Percentiles rank a stretch among this genome's conserved stretches.
Conservation (phyloP, 2,888 invertebrate genomes). For the Catocala sponsa region DNA sequence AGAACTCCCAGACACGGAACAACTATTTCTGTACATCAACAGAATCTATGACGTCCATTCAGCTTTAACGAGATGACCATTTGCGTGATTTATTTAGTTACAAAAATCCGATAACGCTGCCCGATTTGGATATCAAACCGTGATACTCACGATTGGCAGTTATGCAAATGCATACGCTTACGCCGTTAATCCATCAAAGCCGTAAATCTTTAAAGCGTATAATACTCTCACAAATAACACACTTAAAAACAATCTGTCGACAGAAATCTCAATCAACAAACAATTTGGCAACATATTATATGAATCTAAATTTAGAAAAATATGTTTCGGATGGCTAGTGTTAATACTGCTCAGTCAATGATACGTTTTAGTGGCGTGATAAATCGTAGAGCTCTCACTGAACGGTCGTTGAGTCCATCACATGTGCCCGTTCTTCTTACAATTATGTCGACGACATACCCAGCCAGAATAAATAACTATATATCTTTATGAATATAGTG, state of each 20-base stretch:
- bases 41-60: too few relatives aligned
- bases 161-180: too few relatives aligned
- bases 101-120: too few relatives aligned
- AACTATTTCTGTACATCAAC: too few relatives aligned
- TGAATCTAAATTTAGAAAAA: conserved; percentile 70
- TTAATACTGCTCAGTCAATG: conserved; percentile 64
- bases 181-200: too few relatives aligned
- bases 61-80: too few relatives aligned
- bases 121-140: too few relatives aligned
- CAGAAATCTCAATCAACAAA: conserved; percentile 55
- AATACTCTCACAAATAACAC: background rate
- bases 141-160: too few relatives aligned
- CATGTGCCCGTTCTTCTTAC: conserved; percentile 51
- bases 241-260: conserved; percentile 6
- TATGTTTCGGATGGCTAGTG: conserved; percentile 52
- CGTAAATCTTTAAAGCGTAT: too few relatives aligned
- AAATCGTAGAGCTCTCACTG: conserved; percentile 61
- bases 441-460: conserved; percentile 41
- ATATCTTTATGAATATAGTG: conserved; percentile 46
- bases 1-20: too few relatives aligned
- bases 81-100: too few relatives aligned
- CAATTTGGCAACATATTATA: conserved; percentile 68
- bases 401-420: conserved; percentile 62
- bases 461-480: conserved; percentile 49
- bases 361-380: conserved; percentile 60